Evolutionary conservation across 2,113 vertebrate species (phyloP).

Genomic region (Alligator sinensis): DNA sequence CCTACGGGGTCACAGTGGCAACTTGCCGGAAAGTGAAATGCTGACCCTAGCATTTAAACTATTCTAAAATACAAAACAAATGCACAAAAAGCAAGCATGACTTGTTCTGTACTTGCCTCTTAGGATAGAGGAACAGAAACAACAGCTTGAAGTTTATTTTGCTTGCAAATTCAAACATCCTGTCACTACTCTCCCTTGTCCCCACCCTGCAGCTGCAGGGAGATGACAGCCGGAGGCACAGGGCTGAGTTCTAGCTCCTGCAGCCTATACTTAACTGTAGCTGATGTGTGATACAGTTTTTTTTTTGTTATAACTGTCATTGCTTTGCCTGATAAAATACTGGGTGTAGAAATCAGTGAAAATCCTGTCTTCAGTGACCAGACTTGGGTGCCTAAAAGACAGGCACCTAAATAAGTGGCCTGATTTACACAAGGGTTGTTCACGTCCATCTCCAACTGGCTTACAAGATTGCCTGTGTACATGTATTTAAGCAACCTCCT

Average conservation of each 20-base stretch:
- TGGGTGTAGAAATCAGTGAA: neutral
- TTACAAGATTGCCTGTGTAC: neutral
- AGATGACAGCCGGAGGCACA: neutral
- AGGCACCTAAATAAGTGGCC: neutral
- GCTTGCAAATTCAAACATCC: neutral
- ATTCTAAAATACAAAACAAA: neutral
- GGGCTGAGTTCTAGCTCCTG: neutral
- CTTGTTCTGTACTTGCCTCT: neutral
- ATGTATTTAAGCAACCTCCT: neutral
- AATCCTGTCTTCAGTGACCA: neutral
- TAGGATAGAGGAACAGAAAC: neutral
- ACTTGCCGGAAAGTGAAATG: neutral
- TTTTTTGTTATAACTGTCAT: neutral
- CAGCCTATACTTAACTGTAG: neutral
- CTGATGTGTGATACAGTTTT: neutral
- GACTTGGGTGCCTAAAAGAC: neutral
- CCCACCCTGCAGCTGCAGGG: neutral
- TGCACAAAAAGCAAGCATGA: neutral
- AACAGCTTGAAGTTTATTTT: neutral
- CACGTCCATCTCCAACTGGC: neutral
- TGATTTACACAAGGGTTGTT: neutral
- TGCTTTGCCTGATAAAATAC: neutral
- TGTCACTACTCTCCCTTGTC: neutral
- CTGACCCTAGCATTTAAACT: neutral
- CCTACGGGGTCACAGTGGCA: neutral